Evolutionary conservation across 2,888 invertebrate genomes (phyloP), one percentile per base, ranked within the genome.

Genomic region (Glyphotaelius pellucidus): DNA sequence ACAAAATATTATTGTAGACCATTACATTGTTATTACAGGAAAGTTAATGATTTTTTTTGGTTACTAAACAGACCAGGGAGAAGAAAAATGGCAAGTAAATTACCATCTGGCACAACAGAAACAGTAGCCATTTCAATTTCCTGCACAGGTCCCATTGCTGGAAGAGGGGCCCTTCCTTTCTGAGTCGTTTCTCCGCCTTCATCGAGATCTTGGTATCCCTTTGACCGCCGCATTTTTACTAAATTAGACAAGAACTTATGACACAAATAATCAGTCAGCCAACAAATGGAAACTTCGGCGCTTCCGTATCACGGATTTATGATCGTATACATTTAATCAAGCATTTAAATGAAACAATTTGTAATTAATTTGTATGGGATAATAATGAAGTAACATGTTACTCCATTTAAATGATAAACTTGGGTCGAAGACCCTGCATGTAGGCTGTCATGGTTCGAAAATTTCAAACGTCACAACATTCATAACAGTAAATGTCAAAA

Each of bases 41-140:
- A 15, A 81, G 15, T 81, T 81, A 31, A 19, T 30, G 7, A 19
- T 81, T 80, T 14, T 81, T n/a, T 31, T 81, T 32, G 4, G 81
- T 81, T 31, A 32, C 2, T 81, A 32, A 81, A 31, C 0, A 31
- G 14, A 80, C 12, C 32, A 32, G 25, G 15, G 19, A 84, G 9
- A 35, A 11, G 84, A 35, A 84, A 84, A 84, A 35, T 25, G 38
- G 9, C 0, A 15, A 84, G 35, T 35, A 32, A 81, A 42, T 94
- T 96, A 98, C 98, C 98, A 95, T 98, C 98, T 93, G 98, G 98
- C 42, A 98, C 97, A 47, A 98, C 98, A 11, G 97, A 97, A 47
- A 98, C 97, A 5, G 98, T 97, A 92, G 98, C 97, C 97, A 98
- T 97, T 96, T 98, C 98, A 94, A 98, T 97, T 94, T 97, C 97